These are phyloP conservation scores for Hybognathus amarus DNA, from an alignment of 2,797 vertebrate genomes.

Conservation along the genomic window DNA sequence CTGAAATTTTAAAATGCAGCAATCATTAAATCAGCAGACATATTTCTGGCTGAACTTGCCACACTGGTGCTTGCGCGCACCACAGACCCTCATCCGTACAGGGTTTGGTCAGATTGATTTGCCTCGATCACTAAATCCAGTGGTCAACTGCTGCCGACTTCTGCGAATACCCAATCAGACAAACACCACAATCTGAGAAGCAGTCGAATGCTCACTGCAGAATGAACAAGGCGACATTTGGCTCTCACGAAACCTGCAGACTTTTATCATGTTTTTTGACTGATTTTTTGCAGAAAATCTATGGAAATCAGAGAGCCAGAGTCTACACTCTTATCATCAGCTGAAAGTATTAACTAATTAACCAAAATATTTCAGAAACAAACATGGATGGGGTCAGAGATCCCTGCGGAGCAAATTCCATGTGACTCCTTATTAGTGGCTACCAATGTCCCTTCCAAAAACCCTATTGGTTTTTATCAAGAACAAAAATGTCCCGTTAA, in stretches of 20 bases:
- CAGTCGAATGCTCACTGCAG: not conserved
- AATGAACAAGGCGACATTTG: slow-evolving; percentile 3
- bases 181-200: not conserved
- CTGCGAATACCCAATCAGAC: slow-evolving; percentile 11
- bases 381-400: not conserved
- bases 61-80: not conserved
- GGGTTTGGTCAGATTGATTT: slow-evolving; percentile 28
- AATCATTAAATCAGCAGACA: slow-evolving; percentile 60
- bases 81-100: slow-evolving; percentile 21
- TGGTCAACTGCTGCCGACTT: slow-evolving; percentile 9
- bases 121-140: not conserved
- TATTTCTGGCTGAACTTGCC: slow-evolving; percentile 18
- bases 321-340: not conserved
- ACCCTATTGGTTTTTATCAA: not conserved
- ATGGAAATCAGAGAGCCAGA: slow-evolving; percentile 1
- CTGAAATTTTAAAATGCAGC: slow-evolving; percentile 65
- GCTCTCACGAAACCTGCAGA: not conserved
- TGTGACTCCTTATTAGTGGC: slow-evolving; percentile 16
- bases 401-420: not conserved
- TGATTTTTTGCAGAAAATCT: not conserved
- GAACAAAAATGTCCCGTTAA: slow-evolving; percentile 40
- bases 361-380: not conserved
- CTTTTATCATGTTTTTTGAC: not conserved
- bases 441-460: slow-evolving; percentile 1
- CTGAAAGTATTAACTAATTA: not conserved